Percentiles rank a stretch among this genome's conserved stretches.
These are phyloP conservation scores for Pardosa pseudoannulata DNA, from an alignment of 2,888 invertebrate genomes.

Conservation along the genomic window DNA sequence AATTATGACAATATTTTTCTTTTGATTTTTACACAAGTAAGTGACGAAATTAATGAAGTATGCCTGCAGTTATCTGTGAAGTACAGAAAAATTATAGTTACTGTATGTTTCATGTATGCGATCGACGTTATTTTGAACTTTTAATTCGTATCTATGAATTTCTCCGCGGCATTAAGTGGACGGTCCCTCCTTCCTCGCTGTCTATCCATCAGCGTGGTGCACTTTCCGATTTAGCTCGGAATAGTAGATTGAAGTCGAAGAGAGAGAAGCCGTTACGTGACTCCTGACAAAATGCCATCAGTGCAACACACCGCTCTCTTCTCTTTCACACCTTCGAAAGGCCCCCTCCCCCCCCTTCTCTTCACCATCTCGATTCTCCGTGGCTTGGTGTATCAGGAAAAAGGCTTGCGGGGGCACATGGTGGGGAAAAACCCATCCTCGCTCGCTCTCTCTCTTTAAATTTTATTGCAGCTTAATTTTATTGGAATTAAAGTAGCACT, in stretches of 20 bases:
- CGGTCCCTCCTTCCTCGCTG: conserved; percentile 26
- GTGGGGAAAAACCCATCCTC: neutral
- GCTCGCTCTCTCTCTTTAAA: neutral
- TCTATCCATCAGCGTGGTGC: too few species aligned
- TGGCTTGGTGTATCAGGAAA: too few species aligned
- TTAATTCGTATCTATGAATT: too few species aligned
- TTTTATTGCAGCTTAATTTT: conserved; percentile 53
- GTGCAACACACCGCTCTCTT: conserved; percentile 44
- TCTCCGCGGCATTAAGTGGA: neutral
- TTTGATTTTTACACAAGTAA: too few species aligned
- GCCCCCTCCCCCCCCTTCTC: neutral
- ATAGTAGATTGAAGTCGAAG: conserved; percentile 69
- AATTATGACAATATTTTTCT: too few species aligned
- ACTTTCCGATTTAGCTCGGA: conserved; percentile 57
- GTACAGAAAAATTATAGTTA: too few species aligned
- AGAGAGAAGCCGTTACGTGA: conserved; percentile 63
- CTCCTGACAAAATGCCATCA: conserved; percentile 56
- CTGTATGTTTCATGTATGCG: too few species aligned
- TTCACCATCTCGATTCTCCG: conserved; percentile 8
- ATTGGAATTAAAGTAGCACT: conserved; percentile 48
- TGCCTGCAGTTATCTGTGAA: too few species aligned
- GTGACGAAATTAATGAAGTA: too few species aligned
- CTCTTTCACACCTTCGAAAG: conserved; percentile 54
- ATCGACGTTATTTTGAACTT: too few species aligned
- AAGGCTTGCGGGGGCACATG: too few species aligned